Percentiles rank a stretch among this genome's conserved stretches.
Evolutionary conservation across 2,797 vertebrate species (phyloP).

Genomic region (Malurus splendens): DNA sequence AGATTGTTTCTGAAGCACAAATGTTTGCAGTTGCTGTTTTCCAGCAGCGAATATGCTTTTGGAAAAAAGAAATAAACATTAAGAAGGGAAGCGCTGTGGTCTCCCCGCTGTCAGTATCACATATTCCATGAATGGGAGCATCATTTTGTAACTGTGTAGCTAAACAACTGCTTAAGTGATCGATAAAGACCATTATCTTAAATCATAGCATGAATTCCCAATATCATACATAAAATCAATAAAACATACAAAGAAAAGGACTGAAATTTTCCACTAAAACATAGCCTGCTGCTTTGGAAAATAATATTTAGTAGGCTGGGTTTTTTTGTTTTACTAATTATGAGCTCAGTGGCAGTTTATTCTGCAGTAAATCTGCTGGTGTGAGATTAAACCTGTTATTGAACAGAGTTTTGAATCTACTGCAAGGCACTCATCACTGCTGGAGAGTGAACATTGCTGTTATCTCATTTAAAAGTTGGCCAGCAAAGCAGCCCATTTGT

Average conservation of each 20-base stretch:
- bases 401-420: constrained; percentile 86
- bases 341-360: constrained; percentile 85
- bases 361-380: constrained; percentile 84
- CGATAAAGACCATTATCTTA: constrained; percentile 96
- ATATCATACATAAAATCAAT: constrained; percentile 98
- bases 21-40: constrained; percentile 70
- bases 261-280: constrained; percentile 92
- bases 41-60: constrained; percentile 68
- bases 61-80: constrained; percentile 61
- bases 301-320: constrained; percentile 81
- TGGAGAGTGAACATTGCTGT: constrained; percentile 87
- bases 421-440: constrained; percentile 86
- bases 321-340: constrained; percentile 80
- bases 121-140: constrained; percentile 85
- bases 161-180: constrained; percentile 96
- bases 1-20: constrained; percentile 69
- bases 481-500: constrained; percentile 91
- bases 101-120: constrained; percentile 81
- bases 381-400: constrained; percentile 87
- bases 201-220: constrained; percentile 91
- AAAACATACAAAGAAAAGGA: constrained; percentile 82
- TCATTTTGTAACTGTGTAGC: constrained; percentile 88
- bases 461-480: constrained; percentile 89
- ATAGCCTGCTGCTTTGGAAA: constrained; percentile 88
- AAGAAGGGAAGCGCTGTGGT: constrained; percentile 61